Base-by-base conservation (phyloP, 2,113 vertebrate genomes). In the Oenanthe oenanthe region DNA sequence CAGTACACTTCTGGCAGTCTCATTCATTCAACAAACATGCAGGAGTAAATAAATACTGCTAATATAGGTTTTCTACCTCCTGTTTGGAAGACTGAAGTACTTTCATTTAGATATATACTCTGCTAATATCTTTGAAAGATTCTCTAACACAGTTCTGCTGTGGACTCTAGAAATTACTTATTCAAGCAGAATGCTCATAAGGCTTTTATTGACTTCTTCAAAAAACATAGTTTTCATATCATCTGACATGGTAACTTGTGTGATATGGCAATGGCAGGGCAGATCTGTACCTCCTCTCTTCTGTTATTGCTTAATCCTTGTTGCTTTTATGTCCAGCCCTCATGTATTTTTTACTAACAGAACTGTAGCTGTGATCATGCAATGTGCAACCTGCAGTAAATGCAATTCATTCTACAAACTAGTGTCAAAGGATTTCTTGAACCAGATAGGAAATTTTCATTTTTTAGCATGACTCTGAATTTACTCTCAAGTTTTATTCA, bases 161-260 rank as follows among this genome's bases (percentile, higher is more conserved):
- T 3, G 3, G 57, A 48, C 10, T 71, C 25, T 60, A 48, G 28
- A 75, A 47, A 88, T 72, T 7, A 19, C 17, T 54, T 45, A 31
- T 34, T 3, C 1, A 12, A 51, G 6, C 8, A 68, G 43, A 72
- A 75, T n/a, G 12, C 19, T 65, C 40, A 60, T 62, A 57, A 48
- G 10, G 13, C 4, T 68, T 85, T 57, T 66, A 60, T 7, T 62
- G 29, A 54, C 20, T 10, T 17, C 20, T 83, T 29, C 42, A 50
- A 66, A 77, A 17, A 48, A 10, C 7, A 34, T 24, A 1, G 38
- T 12, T 74, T 91, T 89, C 3, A 0, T 26, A 47, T 54, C 1
- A 0, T 62, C 42, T 66, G 50, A 54, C 36, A 0, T 38, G 17
- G 26, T 2, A 1, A 40, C 7, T 20, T 72, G 18, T 63, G 28